Percentiles rank a stretch among this genome's conserved stretches.
These are phyloP conservation scores for Hyperoplus immaculatus DNA, from an alignment of 2,797 vertebrate genomes.

Conservation along the genomic window DNA sequence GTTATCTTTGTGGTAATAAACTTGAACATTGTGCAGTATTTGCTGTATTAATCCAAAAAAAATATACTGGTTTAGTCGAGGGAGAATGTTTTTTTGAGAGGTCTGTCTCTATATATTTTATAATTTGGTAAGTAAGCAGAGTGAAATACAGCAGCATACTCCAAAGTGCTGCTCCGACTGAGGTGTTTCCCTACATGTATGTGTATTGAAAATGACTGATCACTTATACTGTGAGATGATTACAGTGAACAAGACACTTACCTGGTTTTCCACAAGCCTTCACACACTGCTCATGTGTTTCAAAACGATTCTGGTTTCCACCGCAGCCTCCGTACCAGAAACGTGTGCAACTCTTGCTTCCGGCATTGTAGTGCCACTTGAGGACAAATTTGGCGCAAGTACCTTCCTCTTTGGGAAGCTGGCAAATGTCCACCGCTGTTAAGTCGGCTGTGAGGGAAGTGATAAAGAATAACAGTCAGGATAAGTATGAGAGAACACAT, in stretches of 20 bases:
- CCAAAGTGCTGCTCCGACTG: not conserved
- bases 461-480: not conserved
- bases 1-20: not conserved
- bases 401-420: slow-evolving; percentile 88
- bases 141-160: not conserved
- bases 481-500: slow-evolving; percentile 7
- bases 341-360: slow-evolving; percentile 87
- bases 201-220: not conserved
- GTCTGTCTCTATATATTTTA: not conserved
- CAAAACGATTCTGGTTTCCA: slow-evolving; percentile 94
- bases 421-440: slow-evolving; percentile 84
- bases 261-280: slow-evolving; percentile 88
- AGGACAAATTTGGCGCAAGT: slow-evolving; percentile 89
- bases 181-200: not conserved
- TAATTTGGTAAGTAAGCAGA: not conserved
- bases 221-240: not conserved
- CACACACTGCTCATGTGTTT: slow-evolving; percentile 90
- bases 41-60: not conserved
- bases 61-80: not conserved
- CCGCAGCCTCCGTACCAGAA: slow-evolving; percentile 97
- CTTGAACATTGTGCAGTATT: not conserved
- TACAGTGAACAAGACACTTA: slow-evolving; percentile 53
- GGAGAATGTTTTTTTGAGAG: not conserved
- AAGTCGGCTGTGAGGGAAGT: slow-evolving; percentile 43
- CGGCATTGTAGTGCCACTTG: slow-evolving; percentile 91